A percentile compares a stretch with the other conserved stretches of the same genome.
These are phyloP conservation scores for Adelphocoris suturalis DNA, from an alignment of 2,888 invertebrate species.

Conservation along the genomic window DNA sequence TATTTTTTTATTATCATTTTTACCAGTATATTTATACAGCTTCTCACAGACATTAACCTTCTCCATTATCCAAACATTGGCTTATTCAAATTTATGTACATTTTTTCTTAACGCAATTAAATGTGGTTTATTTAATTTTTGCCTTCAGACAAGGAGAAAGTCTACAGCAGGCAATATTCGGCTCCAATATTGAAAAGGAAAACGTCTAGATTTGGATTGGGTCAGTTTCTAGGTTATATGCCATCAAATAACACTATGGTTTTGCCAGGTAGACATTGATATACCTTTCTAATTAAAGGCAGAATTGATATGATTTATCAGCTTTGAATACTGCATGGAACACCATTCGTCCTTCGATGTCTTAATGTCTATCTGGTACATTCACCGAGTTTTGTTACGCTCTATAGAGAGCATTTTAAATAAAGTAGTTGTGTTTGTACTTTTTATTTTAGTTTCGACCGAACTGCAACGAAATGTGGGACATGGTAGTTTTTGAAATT, in stretches of 20 bases:
- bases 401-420: conserved; percentile 2
- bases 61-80: conserved; percentile 7
- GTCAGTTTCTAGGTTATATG: conserved; percentile 86
- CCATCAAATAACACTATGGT: conserved; percentile 82
- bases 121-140: conserved; percentile 72
- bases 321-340: conserved; percentile 58
- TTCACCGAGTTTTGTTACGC: background rate
- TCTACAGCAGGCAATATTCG: conserved; percentile 94
- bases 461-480: background rate
- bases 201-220: conserved; percentile 93
- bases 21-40: conserved; percentile 7
- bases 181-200: conserved; percentile 96
- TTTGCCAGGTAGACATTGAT: conserved; percentile 80
- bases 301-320: conserved; percentile 43
- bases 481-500: background rate
- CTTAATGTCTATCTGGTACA: conserved; percentile 65
- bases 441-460: background rate
- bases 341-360: background rate
- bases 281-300: conserved; percentile 17
- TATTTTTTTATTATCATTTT: background rate
- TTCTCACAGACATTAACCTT: background rate
- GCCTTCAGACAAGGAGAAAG: conserved; percentile 88
- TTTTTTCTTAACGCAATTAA: conserved; percentile 48
- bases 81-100: conserved; percentile 33
- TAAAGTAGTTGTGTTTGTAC: conserved; percentile 15